phyloP scores from a whole-genome alignment of 2,113 vertebrate genomes.

The Diadophis punctatus region DNA sequence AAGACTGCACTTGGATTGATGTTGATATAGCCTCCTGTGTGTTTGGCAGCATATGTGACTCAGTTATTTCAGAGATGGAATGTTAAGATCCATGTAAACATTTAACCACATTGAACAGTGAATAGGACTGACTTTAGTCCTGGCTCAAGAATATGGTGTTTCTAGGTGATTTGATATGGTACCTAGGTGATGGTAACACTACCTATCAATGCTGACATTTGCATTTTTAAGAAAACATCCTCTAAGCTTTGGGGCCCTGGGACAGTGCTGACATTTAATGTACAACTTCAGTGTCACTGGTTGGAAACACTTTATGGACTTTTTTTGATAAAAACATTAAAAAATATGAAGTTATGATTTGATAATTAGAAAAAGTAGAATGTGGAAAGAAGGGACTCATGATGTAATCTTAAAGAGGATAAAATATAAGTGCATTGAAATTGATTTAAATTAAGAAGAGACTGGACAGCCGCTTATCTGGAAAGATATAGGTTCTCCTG shows the following conservation, averaged over 20 bases:
- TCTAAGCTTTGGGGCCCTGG: background rate
- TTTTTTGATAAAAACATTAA: background rate
- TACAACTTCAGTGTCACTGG: background rate
- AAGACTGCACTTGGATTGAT: background rate
- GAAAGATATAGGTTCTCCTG: too few species aligned
- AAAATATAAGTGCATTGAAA: background rate
- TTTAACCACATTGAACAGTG: background rate
- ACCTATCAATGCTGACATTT: background rate
- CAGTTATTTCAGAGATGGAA: background rate
- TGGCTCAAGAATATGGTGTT: background rate
- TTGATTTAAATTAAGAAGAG: background rate
- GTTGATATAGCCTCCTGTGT: background rate
- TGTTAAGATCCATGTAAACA: background rate
- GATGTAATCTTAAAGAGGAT: background rate
- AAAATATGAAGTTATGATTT: background rate
- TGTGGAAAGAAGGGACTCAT: background rate
- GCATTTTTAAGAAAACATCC: background rate
- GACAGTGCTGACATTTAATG: background rate
- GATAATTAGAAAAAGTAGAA: background rate
- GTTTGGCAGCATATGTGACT: background rate
- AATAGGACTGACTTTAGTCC: background rate
- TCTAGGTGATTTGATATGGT: background rate
- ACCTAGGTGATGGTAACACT: background rate
- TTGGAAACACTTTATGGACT: background rate
- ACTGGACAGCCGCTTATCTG: background rate